phyloP scores from a whole-genome alignment of 2,888 invertebrate species.

The Caenorhabditis virilis region DNA sequence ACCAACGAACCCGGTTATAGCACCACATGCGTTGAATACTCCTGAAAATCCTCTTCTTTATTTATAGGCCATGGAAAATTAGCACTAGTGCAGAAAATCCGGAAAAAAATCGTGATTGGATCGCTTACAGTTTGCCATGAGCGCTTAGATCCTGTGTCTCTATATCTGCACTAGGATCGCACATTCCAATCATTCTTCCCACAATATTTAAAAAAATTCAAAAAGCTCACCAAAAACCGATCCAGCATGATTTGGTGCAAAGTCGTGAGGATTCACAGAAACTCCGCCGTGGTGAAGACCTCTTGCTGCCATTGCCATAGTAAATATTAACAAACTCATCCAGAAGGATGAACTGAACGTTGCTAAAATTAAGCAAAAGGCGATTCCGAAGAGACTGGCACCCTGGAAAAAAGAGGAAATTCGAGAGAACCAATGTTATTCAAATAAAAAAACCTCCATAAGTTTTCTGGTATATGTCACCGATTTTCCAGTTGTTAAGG shows the following conservation, averaged over 20 bases:
- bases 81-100: no score
- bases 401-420: conserved; percentile 52
- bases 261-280: conserved; percentile 78
- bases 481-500: conserved; percentile 72
- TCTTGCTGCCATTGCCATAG: conserved; percentile 74
- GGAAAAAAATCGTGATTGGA: no score
- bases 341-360: conserved; percentile 71
- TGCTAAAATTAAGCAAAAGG: conserved; percentile 70
- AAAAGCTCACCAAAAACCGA: conserved; percentile 77
- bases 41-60: no score
- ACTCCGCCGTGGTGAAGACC: conserved; percentile 79
- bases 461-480: conserved; percentile 71
- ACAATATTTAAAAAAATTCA: no score
- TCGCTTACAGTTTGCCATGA: no score
- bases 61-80: no score
- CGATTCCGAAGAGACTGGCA: conserved; percentile 70
- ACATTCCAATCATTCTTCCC: no score
- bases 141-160: no score
- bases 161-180: no score
- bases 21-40: conserved; percentile 78
- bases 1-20: conserved; percentile 75
- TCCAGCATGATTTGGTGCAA: conserved; percentile 78
- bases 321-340: conserved; percentile 72
- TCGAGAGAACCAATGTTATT: no score
- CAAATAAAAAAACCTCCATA: conserved; percentile 68